phyloP scores from a whole-genome alignment of 2,113 vertebrate genomes.

The Dicaeum eximium region DNA sequence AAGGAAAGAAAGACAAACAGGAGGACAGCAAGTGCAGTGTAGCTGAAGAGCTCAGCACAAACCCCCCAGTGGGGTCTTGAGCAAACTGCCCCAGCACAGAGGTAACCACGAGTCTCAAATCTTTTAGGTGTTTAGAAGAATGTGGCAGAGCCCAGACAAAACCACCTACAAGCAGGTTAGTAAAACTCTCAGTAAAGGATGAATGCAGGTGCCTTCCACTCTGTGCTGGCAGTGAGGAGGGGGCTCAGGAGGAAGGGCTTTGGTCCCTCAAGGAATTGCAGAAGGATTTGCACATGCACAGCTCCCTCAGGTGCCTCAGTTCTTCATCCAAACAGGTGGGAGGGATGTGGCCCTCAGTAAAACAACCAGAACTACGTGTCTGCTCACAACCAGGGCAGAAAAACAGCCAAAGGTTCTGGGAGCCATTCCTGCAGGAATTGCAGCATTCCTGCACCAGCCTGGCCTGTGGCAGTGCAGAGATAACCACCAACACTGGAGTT shows the following conservation, averaged over 20 bases:
- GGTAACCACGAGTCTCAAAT: neutral
- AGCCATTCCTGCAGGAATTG: neutral
- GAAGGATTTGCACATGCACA: accelerated
- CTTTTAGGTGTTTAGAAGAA: neutral
- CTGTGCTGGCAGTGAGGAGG: neutral
- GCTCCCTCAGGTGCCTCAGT: neutral
- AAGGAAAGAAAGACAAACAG: neutral
- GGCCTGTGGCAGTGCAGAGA: neutral
- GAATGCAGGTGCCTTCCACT: neutral
- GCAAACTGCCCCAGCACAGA: neutral
- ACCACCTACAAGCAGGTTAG: accelerated
- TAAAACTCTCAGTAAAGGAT: neutral
- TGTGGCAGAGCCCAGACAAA: neutral
- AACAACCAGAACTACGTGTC: accelerated
- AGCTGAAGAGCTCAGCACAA: neutral
- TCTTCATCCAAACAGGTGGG: no score
- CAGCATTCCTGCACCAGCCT: neutral
- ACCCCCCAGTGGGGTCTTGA: no score
- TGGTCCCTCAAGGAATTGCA: neutral
- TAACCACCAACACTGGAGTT: neutral
- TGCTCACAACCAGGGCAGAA: neutral
- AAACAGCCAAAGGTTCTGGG: neutral
- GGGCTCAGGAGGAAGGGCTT: neutral
- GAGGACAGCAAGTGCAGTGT: neutral
- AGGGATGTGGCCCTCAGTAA: no score